Base-by-base conservation (phyloP, 2,888 invertebrate species). In the Margaritifera margaritifera region DNA sequence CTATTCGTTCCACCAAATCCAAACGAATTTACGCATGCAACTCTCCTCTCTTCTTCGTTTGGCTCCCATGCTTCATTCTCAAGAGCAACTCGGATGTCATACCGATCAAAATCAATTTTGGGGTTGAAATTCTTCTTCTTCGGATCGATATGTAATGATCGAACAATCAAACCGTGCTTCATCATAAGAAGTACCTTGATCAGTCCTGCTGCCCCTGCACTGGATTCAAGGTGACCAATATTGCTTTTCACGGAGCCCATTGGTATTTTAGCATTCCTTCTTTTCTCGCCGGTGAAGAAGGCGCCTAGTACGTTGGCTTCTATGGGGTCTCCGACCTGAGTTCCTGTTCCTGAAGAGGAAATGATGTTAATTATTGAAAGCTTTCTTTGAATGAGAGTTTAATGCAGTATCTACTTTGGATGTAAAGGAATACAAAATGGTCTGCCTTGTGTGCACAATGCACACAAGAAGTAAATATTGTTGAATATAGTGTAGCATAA, bases 191-290 rank as follows among this genome's bases (percentile, higher is more conserved):
- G 61, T 19, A 84, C 77, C 70, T 86, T 86, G 54, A 85, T 82
- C 6, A 86, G 69, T 18, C 80, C 80, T 18, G 81, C 86, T 8
- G 78, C 72, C 0, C 84, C 86, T n/a, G 86, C 82, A 1, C 80
- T 83, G 6, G 84, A 79, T 69, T 84, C 84, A 59, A 79, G 71
- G 70, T 86, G 84, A 19, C 85, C 85, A 55, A 86, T 75, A 65
- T 83, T 86, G 25, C 83, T 80, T 71, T 85, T 84, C 8, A 85
- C 84, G 0, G 85, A 84, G 11, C 86, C 85, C 3, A 85, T 79
- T 4, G 68, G 58, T 18, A 67, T 42, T 1, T 60, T 58, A n/a
- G 64, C 31, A 2, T 20, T 20, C 6, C 20, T 42, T 6, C 52
- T 52, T 18, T 56, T 54, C 15, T 64, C n/a, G n/a, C 57, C 18